Conservation (phyloP, 2,797 vertebrate genomes). For the Clarias pachynema region DNA sequence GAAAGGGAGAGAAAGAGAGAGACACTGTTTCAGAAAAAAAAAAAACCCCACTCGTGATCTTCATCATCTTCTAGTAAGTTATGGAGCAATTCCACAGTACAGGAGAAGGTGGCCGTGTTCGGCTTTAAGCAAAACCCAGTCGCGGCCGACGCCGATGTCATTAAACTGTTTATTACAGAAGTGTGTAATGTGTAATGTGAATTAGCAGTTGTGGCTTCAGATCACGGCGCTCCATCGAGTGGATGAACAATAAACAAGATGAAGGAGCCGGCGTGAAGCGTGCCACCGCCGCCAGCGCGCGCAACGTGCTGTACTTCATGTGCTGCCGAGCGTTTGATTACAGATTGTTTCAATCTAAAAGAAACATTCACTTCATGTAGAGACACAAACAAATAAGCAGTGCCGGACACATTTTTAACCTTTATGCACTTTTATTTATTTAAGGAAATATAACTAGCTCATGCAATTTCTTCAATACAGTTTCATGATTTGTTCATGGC, state of each 20-base stretch:
- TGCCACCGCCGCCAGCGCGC: too few relatives aligned
- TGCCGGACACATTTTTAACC: background rate
- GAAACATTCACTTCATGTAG: background rate
- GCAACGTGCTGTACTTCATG: background rate
- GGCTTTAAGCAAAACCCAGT: too few relatives aligned
- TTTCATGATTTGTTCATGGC: background rate
- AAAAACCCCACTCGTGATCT: background rate
- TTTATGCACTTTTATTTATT: constrained; percentile 4
- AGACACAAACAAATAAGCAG: background rate
- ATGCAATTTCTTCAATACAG: too few relatives aligned
- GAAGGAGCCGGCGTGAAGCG: background rate
- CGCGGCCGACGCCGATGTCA: background rate
- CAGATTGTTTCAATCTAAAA: background rate
- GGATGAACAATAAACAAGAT: constrained; percentile 37
- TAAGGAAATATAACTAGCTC: background rate
- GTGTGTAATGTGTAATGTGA: constrained; percentile 36
- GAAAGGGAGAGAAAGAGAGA: constrained; percentile 21
- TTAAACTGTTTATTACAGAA: constrained; percentile 42
- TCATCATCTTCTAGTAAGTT: constrained; percentile 43
- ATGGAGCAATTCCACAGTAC: constrained; percentile 11
- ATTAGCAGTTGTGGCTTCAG: constrained; percentile 3
- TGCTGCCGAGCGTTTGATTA: background rate
- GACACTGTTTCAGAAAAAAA: constrained; percentile 22
- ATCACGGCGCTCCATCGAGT: constrained; percentile 21
- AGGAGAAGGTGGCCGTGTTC: background rate